Conservation (phyloP, 2,113 vertebrate genomes). For the Petrocephalus microphthalmus region DNA sequence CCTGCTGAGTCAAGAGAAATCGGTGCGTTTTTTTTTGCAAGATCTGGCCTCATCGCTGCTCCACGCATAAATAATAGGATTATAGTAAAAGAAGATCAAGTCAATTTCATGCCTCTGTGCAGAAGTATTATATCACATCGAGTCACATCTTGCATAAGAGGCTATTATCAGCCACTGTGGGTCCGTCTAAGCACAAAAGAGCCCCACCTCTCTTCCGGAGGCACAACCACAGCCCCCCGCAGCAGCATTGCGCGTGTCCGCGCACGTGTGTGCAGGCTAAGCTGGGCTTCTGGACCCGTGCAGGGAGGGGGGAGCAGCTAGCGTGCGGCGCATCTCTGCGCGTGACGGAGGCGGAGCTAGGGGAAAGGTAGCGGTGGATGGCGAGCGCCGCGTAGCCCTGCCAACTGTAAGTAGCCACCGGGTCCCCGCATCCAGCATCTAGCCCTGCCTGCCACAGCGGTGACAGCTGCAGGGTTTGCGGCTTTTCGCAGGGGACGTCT, state of each 20-base stretch:
- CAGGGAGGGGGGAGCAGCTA: neutral
- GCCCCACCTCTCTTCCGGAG: neutral
- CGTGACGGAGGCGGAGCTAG: conserved; percentile 1
- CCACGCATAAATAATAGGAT: neutral
- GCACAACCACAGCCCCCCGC: neutral
- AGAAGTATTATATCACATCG: neutral
- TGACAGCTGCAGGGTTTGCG: neutral
- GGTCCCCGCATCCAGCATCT: neutral
- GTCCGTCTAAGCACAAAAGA: neutral
- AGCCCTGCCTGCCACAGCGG: neutral
- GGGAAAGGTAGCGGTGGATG: neutral
- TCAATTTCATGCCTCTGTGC: neutral
- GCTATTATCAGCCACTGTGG: neutral
- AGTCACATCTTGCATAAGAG: neutral
- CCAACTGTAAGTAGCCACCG: conserved; percentile 21
- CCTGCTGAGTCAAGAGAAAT: neutral
- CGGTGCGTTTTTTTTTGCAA: neutral
- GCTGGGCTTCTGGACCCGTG: neutral
- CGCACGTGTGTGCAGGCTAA: conserved; percentile 7
- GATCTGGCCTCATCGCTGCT: neutral
- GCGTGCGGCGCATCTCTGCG: neutral
- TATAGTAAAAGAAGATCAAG: neutral
- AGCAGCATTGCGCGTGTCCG: conserved; percentile 6
- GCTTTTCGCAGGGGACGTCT: neutral
- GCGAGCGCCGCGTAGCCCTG: conserved; percentile 9